Base-by-base conservation (phyloP, 2,888 invertebrate species). In the Sinelater perroti region DNA sequence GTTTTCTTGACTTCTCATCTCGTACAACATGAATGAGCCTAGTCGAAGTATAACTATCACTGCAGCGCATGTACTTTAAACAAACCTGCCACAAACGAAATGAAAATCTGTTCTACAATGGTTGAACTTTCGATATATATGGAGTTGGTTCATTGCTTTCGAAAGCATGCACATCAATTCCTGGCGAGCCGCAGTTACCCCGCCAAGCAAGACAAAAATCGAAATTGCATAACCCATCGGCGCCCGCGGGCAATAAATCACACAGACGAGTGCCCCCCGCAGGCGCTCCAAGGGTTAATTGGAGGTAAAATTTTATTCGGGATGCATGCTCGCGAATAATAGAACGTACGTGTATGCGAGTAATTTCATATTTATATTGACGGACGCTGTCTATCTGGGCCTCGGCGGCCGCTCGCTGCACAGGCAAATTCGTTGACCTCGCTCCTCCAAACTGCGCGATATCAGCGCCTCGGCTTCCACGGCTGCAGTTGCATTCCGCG, bases 271-370 rank as follows among this genome's bases (percentile, higher is more conserved):
- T 28, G 30, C 44, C 44, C 44, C 44, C 44, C 30, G 18, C 30
- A 16, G 30, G 28, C 18, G 26, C 30, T 17, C 5, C 44, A 45
- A 53, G 53, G 45, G 53, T 53, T 53, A 53, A 53, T 53, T 53
- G 45, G 46, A 53, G 50, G 53, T 53, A 45, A 53, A 53, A 53
- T 46, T 53, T 45, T 53, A 53, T 53, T 53, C 46, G 46, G 36
- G 53, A 45, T 46, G 50, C 30, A 50, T 38, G 38, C 38, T 50
- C 50, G 13, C 28, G 38, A 50, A 38, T 50, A 38, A 44, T 44
- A 30, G 44, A 44, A 30, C 30, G 30, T 49, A 30, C 30, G 30
- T 49, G 47, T 35, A 36, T 42, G 40, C n/a, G 51, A 51, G 42
- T 42, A 52, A 44, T 52, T 52, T 52, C 42, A 30, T 30, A 52